Conservation (phyloP, 2,888 invertebrate species). For the Lasioglossum villosulum region DNA sequence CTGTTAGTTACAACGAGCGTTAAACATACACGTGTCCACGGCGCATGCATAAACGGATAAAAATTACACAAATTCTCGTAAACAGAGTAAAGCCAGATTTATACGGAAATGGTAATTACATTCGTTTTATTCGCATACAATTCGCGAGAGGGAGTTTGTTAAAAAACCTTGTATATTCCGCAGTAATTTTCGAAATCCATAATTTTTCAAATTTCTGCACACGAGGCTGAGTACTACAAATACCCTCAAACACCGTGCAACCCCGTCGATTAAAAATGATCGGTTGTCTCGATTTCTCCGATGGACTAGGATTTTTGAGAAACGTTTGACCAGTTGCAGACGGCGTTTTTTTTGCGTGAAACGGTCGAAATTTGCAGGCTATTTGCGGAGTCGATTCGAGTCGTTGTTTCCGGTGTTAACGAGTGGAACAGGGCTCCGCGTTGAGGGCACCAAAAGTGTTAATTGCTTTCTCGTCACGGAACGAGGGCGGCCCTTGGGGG, state of each 20-base stretch:
- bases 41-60: not conserved
- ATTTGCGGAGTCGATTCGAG: not conserved
- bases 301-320: not conserved
- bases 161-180: not conserved
- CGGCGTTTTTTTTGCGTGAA: not conserved
- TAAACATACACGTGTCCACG: not conserved
- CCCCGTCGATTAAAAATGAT: not conserved
- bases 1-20: not conserved
- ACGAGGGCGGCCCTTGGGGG: not conserved
- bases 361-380: not conserved
- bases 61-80: not conserved
- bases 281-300: no score
- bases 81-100: not conserved
- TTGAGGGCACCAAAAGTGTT: slow-evolving; percentile 3
- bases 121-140: not conserved
- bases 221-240: no score
- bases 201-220: no score
- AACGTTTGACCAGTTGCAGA: not conserved
- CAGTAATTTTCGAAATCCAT: not conserved
- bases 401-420: slow-evolving; percentile 12
- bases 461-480: slow-evolving; percentile 11
- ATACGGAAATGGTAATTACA: not conserved
- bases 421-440: not conserved
- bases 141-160: not conserved
- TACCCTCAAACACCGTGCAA: no score